Evolutionary conservation across 2,888 invertebrate genomes (phyloP).

Genomic region (Sclerodermus sp.): DNA sequence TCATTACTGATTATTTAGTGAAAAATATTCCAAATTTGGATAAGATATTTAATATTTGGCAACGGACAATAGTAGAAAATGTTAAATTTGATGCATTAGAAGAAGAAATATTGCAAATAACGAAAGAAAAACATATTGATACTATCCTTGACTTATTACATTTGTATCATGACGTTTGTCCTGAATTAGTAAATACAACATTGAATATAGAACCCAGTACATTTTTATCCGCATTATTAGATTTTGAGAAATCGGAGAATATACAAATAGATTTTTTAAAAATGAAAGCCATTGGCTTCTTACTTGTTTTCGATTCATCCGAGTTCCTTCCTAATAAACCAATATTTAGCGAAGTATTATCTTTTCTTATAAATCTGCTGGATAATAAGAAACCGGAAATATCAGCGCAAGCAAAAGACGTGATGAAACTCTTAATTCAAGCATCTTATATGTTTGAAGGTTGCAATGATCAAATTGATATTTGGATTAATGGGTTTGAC

Average conservation of each 20-base stretch:
- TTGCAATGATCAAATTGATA: slow-evolving; percentile 67
- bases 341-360: slow-evolving; percentile 34
- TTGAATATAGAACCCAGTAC: slow-evolving; percentile 23
- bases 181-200: slow-evolving; percentile 58
- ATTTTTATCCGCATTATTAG: slow-evolving; percentile 30
- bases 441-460: slow-evolving; percentile 69
- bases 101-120: slow-evolving; percentile 10
- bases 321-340: slow-evolving; percentile 46
- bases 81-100: slow-evolving; percentile 14
- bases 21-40: slow-evolving; percentile 54
- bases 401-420: slow-evolving; percentile 58
- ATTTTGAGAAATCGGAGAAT: slow-evolving; percentile 15
- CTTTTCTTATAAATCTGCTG: slow-evolving; percentile 39
- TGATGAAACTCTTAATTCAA: slow-evolving; percentile 64
- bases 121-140: slow-evolving; percentile 33
- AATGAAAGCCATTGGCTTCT: slow-evolving; percentile 56
- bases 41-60: slow-evolving; percentile 51
- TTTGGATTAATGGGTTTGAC: slow-evolving; percentile 65
- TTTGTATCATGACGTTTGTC: slow-evolving; percentile 60
- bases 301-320: slow-evolving; percentile 49
- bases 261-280: slow-evolving; percentile 39
- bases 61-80: slow-evolving; percentile 23
- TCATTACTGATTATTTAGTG: slow-evolving; percentile 32
- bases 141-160: slow-evolving; percentile 63
- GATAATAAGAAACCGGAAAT: slow-evolving; percentile 20